Evolutionary conservation across 2,113 vertebrate genomes (phyloP), one percentile per base, ranked within the genome.

Genomic region (Synchiropus splendidus): DNA sequence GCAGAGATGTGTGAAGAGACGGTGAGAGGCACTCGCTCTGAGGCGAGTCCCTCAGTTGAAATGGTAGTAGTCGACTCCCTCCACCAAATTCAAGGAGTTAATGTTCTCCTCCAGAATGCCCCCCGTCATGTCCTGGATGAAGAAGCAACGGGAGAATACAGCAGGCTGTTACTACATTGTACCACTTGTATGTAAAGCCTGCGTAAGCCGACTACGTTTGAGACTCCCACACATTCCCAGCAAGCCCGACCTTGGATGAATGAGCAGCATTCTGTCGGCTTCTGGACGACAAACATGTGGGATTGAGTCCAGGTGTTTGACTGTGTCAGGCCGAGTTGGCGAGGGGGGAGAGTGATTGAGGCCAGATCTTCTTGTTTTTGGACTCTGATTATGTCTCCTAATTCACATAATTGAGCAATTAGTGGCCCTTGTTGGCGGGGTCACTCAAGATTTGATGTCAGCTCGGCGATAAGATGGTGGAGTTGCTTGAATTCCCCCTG

Each of bases 21-120:
- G n/a, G n/a, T n/a, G n/a, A n/a, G n/a, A n/a, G n/a, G n/a, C n/a
- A n/a, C n/a, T n/a, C n/a, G n/a, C n/a, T n/a, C n/a, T n/a, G n/a
- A n/a, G n/a, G 21, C 8, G 4, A 8, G 4, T 5, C 40, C 2
- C 11, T 82, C 73, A 85, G 77, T 67, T 86, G 59, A 86, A 86
- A 48, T 85, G 82, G 43, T 58, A 74, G 27, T 71, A 84, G 58
- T 86, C 74, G 5, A 14, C 43, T 69, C 92, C 94, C 66, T 98
- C 94, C 18, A 43, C 74, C 12, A 86, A 54, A 42, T 62, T 47
- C 48, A 87, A 51, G 27, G 45, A 85, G 34, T 42, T 70, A 51
- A 98, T 72, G 70, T 94, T 98, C 46, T 85, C 73, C 64, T 98
- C 95, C 57, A 98, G 84, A 0, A 63, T 78, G 0, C 94, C 94